These are phyloP conservation scores for Xenopus borealis DNA, from an alignment of 2,113 vertebrate genomes.

Conservation along the genomic window DNA sequence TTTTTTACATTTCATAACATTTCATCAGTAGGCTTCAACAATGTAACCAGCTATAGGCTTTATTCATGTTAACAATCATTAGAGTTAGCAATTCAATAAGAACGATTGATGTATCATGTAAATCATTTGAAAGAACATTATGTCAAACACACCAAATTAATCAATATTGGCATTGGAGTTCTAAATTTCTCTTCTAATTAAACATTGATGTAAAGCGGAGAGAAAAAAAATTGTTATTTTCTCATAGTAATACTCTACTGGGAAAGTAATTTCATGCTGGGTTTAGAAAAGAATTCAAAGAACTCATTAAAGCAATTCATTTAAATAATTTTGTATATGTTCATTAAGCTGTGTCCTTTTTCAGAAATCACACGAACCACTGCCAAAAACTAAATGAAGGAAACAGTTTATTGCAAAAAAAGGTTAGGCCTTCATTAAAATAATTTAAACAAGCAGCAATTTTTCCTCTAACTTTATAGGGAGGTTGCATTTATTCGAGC, in stretches of 20 bases:
- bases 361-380: slow-evolving; percentile 52
- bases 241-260: slow-evolving; percentile 59
- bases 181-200: slow-evolving; percentile 2
- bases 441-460: slow-evolving; percentile 56
- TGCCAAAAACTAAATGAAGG: slow-evolving; percentile 63
- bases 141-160: neutral
- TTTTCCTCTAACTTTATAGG: slow-evolving; percentile 44
- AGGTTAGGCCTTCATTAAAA: slow-evolving; percentile 56
- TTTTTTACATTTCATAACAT: neutral
- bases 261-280: slow-evolving; percentile 62
- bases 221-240: slow-evolving; percentile 46
- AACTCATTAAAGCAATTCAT: slow-evolving; percentile 66
- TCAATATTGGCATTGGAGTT: neutral
- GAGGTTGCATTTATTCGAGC: slow-evolving; percentile 47
- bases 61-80: neutral
- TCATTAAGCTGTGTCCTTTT: slow-evolving; percentile 63
- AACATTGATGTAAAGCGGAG: slow-evolving; percentile 30
- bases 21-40: neutral
- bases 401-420: slow-evolving; percentile 59
- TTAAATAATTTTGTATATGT: slow-evolving; percentile 65
- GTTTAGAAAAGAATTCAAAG: slow-evolving; percentile 63
- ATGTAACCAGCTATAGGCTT: neutral
- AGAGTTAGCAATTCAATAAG: neutral
- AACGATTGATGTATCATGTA: neutral
- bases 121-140: neutral